Conservation (phyloP, 2,888 invertebrate genomes). For the Shargacucullia verbasci region DNA sequence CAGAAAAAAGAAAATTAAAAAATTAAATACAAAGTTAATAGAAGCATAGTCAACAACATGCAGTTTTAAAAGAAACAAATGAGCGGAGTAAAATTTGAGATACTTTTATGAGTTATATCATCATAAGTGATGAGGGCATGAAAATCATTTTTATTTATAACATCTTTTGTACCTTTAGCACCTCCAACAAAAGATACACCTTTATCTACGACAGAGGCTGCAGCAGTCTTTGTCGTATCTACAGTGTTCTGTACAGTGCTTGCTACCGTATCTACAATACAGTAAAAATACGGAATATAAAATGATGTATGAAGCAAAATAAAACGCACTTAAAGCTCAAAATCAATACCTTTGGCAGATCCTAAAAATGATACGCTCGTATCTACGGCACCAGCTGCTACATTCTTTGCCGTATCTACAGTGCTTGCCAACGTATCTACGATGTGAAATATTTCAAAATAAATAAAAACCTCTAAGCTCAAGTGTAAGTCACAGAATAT, state of each 20-base stretch:
- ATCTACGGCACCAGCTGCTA: constrained; percentile 64
- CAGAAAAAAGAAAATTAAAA: constrained; percentile 19
- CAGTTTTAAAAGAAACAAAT: constrained; percentile 13
- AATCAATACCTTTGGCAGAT: constrained; percentile 68
- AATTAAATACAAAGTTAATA: constrained; percentile 53
- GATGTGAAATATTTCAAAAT: constrained; percentile 39
- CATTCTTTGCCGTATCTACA: constrained; percentile 71
- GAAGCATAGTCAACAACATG: constrained; percentile 60
- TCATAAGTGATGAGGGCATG: constrained; percentile 23
- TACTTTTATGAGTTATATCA: constrained; percentile 22
- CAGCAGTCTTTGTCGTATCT: constrained; percentile 71
- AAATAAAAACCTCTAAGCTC: constrained; percentile 14
- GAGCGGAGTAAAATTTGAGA: constrained; percentile 23
- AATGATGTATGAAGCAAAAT: constrained; percentile 17
- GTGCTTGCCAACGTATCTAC: constrained; percentile 71
- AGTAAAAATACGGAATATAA: constrained; percentile 37
- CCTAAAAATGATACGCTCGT: constrained; percentile 68
- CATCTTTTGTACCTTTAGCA: constrained; percentile 67
- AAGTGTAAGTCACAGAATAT: not conserved
- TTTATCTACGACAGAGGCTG: constrained; percentile 69
- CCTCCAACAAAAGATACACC: constrained; percentile 65
- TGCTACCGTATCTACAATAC: constrained; percentile 72
- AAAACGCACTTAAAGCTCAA: constrained; percentile 14
- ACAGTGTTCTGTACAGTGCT: constrained; percentile 69
- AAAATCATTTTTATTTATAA: constrained; percentile 30